Conservation (phyloP, 2,797 vertebrate genomes). For the Sardinella longiceps region DNA sequence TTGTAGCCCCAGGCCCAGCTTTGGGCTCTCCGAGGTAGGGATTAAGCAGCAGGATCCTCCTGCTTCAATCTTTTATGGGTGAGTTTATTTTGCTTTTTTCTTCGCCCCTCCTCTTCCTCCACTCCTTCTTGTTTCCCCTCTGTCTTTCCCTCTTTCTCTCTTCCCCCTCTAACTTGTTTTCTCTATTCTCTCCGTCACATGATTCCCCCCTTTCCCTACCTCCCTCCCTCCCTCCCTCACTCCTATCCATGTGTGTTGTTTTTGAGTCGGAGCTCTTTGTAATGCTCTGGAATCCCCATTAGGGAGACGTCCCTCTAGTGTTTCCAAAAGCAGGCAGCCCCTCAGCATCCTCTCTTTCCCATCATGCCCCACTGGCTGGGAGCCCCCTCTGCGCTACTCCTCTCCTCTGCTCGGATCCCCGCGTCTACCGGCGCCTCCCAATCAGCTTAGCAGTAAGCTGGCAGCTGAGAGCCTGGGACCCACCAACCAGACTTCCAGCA, state of each 20-base stretch:
- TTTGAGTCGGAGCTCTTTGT: conserved; percentile 65
- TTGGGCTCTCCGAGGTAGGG: conserved; percentile 58
- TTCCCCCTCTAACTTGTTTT: not conserved
- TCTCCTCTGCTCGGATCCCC: not conserved
- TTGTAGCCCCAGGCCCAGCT: conserved; percentile 60
- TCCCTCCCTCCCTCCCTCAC: not conserved
- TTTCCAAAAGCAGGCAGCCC: conserved; percentile 51
- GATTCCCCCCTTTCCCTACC: not conserved
- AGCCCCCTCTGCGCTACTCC: conserved; percentile 23
- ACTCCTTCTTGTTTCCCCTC: no score
- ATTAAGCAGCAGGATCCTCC: conserved; percentile 62
- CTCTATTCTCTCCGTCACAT: not conserved
- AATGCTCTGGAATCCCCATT: conserved; percentile 69
- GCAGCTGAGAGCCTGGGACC: conserved; percentile 54
- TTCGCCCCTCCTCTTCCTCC: conserved; percentile 44
- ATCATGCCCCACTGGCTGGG: conserved; percentile 53
- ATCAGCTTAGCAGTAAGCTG: conserved; percentile 64
- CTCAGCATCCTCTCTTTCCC: conserved; percentile 1
- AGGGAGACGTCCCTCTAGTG: conserved; percentile 56
- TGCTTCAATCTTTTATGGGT: conserved; percentile 64
- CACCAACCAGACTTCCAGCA: not conserved
- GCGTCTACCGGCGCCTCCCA: conserved; percentile 53
- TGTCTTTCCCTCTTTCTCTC: not conserved
- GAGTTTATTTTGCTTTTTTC: conserved; percentile 65
- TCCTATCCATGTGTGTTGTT: conserved; percentile 50